A percentile compares a stretch with the other conserved stretches of the same genome.
Conservation (phyloP, 2,888 invertebrate genomes). For the Drosophila lutescens region DNA sequence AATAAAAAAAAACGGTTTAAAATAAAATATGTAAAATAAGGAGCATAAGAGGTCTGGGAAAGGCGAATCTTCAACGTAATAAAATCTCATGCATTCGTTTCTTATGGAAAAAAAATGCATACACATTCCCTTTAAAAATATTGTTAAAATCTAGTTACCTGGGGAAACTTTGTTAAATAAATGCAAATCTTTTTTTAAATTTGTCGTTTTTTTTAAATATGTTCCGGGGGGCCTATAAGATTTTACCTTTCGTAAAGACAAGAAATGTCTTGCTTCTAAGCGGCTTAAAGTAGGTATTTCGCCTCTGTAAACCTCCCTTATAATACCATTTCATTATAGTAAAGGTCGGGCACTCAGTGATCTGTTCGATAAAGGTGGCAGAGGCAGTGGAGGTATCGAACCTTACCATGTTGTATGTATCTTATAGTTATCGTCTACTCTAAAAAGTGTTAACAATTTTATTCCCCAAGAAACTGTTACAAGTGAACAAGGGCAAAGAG, state of each 20-base stretch:
- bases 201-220: background rate
- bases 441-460: accelerated
- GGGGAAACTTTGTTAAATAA: background rate
- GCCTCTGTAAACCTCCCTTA: no score
- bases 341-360: background rate
- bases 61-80: background rate
- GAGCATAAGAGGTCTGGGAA: background rate
- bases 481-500: conserved; percentile 18
- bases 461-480: conserved; percentile 1
- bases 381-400: background rate
- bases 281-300: background rate
- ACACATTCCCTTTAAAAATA: no score
- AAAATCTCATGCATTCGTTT: accelerated
- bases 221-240: conserved; percentile 5
- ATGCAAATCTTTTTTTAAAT: background rate
- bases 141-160: background rate
- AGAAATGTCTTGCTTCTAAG: background rate
- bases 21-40: background rate
- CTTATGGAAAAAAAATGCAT: no score
- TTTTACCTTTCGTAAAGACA: background rate
- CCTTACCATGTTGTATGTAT: conserved; percentile 15
- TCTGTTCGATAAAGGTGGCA: background rate
- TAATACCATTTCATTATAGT: background rate
- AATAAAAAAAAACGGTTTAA: background rate
- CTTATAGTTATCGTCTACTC: accelerated